These are phyloP conservation scores for Sapayoa aenigma DNA, from an alignment of 2,113 vertebrate genomes.

Conservation along the genomic window DNA sequence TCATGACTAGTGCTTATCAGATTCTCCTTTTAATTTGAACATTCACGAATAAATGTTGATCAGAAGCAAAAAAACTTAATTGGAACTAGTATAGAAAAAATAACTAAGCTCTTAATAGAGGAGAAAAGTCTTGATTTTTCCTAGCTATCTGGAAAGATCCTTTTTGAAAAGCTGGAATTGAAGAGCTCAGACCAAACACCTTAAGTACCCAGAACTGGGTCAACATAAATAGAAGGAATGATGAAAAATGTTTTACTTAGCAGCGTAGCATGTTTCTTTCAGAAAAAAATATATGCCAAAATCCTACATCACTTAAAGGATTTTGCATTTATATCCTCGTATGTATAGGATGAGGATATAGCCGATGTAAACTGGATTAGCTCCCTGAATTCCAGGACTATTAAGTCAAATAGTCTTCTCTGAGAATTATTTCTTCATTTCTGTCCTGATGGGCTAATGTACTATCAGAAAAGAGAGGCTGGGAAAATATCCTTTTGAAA, in stretches of 20 bases:
- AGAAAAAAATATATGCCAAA: background rate
- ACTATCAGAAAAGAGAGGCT: background rate
- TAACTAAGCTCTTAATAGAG: background rate
- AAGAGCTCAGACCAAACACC: background rate
- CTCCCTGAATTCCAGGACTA: background rate
- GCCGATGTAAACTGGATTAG: background rate
- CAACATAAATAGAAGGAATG: background rate
- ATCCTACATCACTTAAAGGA: background rate
- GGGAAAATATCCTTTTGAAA: background rate
- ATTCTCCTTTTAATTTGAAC: background rate
- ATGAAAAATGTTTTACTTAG: slow-evolving; percentile 1
- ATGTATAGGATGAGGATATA: background rate
- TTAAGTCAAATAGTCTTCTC: background rate
- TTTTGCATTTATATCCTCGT: background rate
- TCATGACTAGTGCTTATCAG: background rate
- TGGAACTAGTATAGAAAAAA: background rate
- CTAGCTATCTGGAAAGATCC: background rate
- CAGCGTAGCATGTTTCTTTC: background rate
- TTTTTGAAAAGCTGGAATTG: background rate
- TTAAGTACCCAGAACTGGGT: slow-evolving; percentile 1
- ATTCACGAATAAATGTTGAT: background rate
- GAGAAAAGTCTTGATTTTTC: background rate
- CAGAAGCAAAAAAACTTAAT: background rate
- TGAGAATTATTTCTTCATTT: background rate
- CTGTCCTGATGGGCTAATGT: background rate